Conservation (phyloP, 1,140 invertebrate species). For the Eriocheir sinensis region DNA sequence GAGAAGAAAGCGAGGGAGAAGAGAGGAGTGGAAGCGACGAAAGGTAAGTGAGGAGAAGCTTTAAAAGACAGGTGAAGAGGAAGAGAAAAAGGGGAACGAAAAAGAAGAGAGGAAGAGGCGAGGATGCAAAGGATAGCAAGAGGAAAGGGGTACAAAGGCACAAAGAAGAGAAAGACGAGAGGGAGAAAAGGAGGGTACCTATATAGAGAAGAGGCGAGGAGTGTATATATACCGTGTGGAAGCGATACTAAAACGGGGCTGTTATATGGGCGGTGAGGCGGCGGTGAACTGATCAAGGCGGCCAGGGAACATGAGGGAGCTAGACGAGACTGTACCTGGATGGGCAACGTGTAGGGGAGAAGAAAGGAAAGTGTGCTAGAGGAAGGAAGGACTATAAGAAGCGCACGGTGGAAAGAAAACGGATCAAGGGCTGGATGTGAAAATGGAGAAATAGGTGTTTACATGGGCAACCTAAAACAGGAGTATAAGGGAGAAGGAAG, state of each 20-base stretch:
- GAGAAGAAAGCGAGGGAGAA: neutral
- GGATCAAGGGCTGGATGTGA: too few relatives aligned
- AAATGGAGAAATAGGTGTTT: too few relatives aligned
- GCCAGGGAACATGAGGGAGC: neutral
- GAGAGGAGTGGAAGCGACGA: constrained; percentile 11
- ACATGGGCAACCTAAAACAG: too few relatives aligned
- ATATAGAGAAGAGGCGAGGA: neutral
- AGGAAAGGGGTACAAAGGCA: neutral
- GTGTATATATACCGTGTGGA: constrained; percentile 1
- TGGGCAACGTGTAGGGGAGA: neutral
- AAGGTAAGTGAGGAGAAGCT: neutral
- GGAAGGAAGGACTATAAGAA: too few relatives aligned
- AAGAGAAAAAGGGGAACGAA: neutral
- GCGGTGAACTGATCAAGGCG: neutral
- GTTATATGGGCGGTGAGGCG: neutral
- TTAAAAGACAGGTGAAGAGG: neutral
- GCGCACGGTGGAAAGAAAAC: neutral
- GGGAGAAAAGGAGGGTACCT: neutral
- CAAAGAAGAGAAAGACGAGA: neutral
- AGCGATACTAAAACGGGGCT: neutral
- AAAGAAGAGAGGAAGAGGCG: constrained; percentile 38
- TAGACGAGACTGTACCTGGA: neutral
- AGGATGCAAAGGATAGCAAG: neutral
- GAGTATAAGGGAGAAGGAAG: too few relatives aligned
- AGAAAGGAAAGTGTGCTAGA: too few relatives aligned